Conservation (phyloP, 2,888 invertebrate genomes). For the Cancer borealis region DNA sequence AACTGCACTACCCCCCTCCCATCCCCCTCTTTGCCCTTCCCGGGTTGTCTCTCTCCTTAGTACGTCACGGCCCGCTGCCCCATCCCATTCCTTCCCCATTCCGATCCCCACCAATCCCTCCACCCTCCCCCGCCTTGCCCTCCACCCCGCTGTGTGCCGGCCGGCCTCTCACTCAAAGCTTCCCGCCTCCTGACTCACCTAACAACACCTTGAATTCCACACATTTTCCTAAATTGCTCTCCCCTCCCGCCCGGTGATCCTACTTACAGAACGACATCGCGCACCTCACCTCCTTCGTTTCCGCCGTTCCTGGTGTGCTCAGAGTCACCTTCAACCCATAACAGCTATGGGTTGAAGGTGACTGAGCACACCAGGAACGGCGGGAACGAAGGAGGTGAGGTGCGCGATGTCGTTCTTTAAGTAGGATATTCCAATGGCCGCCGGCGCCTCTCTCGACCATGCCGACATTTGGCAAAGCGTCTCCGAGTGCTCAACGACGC, state of each 20-base stretch:
- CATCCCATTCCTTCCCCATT: background rate
- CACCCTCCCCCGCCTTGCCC: background rate
- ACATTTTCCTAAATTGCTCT: background rate
- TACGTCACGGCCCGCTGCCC: background rate
- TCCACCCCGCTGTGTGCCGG: background rate
- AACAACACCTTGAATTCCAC: background rate
- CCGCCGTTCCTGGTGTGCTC: background rate
- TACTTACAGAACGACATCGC: background rate
- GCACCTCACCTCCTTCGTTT: background rate
- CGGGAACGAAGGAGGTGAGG: background rate
- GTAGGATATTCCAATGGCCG: background rate
- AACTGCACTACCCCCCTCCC: background rate
- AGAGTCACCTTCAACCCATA: background rate
- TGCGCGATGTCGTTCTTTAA: background rate
- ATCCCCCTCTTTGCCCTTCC: background rate
- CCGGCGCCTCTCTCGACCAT: background rate
- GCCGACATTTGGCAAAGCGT: background rate
- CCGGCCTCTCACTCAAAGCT: background rate
- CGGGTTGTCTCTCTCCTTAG: background rate
- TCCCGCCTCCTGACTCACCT: background rate
- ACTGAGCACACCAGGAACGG: background rate
- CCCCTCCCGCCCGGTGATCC: background rate
- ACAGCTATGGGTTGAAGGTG: background rate
- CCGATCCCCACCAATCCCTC: background rate
- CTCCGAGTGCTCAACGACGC: conserved; percentile 23